Base-by-base conservation (phyloP, 2,113 vertebrate species). In the pig (Sus scrofa) region DNA sequence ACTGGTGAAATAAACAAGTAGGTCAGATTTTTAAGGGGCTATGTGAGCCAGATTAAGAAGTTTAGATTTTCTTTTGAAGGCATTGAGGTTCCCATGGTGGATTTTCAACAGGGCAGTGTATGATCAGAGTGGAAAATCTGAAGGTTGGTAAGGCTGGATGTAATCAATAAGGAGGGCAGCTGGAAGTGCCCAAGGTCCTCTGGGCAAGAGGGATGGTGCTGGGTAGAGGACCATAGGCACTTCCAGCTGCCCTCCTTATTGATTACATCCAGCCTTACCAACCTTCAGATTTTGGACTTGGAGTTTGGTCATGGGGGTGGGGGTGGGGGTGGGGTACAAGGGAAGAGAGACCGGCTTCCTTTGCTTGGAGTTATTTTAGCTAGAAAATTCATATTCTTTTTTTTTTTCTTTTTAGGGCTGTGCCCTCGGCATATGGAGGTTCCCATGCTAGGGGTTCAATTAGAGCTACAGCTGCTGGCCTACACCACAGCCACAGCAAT, bases 41-140 rank as follows among this genome's bases (percentile, higher is more conserved):
- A 52, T 32, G 24, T 32, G 70, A 67, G 37, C 30, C 24, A 34
- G 14, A 19, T 95, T 30, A 89, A 94, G 82, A 37, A 54, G 44
- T 65, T 84, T 50, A 73, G n/a, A 89, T 34, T 78, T 91, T 91
- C 63, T 71, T 3, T 22, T 85, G 56, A 88, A 92, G 78, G 50
- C 54, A 52, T 3, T 58, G 71, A 39, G 67, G 19, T 83, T 30
- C 22, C 18, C 1, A 7, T 30, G 54, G 37, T 13, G 37, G 34
- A 58, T 78, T 52, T 60, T 83, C 63, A 56, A 62, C 54, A 86
- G 32, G 58, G 15, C 30, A 60, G 12, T 67, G 32, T 83, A 6
- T n/a, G 50, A 22, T 65, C 52, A 3, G 14, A 32, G 27, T n/a
- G 13, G 52, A 82, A 74, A 93, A 71, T 19, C 62, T 75, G 22